phyloP scores from a whole-genome alignment of 2,888 invertebrate genomes.

The Xylophagus ater region DNA sequence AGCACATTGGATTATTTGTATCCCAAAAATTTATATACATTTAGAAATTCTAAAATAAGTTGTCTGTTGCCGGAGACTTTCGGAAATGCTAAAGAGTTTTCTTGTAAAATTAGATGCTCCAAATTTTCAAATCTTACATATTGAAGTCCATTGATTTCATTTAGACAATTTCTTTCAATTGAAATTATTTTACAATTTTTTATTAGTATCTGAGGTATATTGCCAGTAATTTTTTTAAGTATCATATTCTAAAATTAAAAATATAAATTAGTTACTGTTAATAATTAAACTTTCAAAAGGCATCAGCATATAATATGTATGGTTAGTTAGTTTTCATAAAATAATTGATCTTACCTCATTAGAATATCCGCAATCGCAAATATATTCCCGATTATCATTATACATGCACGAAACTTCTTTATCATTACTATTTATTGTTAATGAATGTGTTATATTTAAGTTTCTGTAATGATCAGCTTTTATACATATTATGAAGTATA shows the following conservation, averaged over 20 bases:
- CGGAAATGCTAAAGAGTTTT: constrained; percentile 50
- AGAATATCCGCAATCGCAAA: constrained; percentile 34
- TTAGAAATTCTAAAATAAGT: constrained; percentile 33
- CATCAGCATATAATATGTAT: not conserved
- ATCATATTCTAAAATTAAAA: constrained; percentile 45
- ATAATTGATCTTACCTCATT: constrained; percentile 29
- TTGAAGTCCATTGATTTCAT: constrained; percentile 49
- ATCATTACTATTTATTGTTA: too few species aligned
- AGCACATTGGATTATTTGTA: too few species aligned
- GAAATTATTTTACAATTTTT: constrained; percentile 52
- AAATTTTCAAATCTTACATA: constrained; percentile 53
- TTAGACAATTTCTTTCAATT: constrained; percentile 48
- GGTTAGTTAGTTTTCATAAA: constrained; percentile 1
- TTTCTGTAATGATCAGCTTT: too few species aligned
- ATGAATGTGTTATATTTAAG: not conserved
- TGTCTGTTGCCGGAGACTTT: constrained; percentile 36
- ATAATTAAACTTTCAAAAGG: not conserved
- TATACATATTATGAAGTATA: too few species aligned
- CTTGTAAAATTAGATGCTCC: constrained; percentile 48
- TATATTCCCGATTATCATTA: constrained; percentile 21
- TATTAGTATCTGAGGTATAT: constrained; percentile 48
- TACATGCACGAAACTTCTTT: constrained; percentile 5
- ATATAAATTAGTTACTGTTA: constrained; percentile 11
- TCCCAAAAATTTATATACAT: constrained; percentile 27
- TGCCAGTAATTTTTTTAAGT: constrained; percentile 39